phyloP scores from a whole-genome alignment of 1,140 invertebrate genomes.

The Drosophila mojavensis region DNA sequence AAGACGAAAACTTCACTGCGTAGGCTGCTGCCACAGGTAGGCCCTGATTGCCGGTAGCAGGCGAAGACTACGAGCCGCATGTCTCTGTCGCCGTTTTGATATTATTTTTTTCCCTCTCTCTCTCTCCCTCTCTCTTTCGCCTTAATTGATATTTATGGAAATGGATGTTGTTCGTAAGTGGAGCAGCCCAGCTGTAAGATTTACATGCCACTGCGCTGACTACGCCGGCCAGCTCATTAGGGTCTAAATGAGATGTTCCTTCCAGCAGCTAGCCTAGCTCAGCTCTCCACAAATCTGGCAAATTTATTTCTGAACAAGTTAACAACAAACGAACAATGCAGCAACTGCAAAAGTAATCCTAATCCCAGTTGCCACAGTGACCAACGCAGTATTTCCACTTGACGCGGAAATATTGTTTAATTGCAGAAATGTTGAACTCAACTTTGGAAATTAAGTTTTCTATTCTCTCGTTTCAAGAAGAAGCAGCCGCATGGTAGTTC shows the following conservation, averaged over 20 bases:
- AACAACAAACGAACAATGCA: conserved; percentile 18
- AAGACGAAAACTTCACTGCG: conserved; percentile 17
- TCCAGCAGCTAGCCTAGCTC: conserved; percentile 9
- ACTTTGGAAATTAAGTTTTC: conserved; percentile 29
- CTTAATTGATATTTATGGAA: conserved; percentile 81
- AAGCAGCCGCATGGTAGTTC: conserved; percentile 4
- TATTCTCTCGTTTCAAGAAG: conserved; percentile 17
- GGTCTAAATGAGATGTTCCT: conserved; percentile 16
- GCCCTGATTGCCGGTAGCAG: conserved; percentile 20
- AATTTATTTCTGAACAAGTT: conserved; percentile 14
- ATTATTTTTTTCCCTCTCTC: conserved; percentile 30
- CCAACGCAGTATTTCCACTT: conserved; percentile 27
- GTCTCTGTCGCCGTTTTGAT: conserved; percentile 60
- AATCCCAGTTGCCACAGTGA: conserved; percentile 33
- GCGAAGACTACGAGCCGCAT: conserved; percentile 43
- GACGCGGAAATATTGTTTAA: conserved; percentile 51
- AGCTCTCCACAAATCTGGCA: background rate
- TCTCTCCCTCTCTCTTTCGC: background rate
- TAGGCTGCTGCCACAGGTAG: conserved; percentile 46
- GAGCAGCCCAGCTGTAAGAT: conserved; percentile 66
- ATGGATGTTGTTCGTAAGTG: conserved; percentile 64
- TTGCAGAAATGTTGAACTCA: conserved; percentile 35
- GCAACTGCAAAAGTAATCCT: conserved; percentile 35
- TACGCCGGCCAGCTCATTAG: conserved; percentile 30
- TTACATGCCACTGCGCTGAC: conserved; percentile 56